phyloP scores from a whole-genome alignment of 2,113 vertebrate species.

The Atrichornis clamosus region DNA sequence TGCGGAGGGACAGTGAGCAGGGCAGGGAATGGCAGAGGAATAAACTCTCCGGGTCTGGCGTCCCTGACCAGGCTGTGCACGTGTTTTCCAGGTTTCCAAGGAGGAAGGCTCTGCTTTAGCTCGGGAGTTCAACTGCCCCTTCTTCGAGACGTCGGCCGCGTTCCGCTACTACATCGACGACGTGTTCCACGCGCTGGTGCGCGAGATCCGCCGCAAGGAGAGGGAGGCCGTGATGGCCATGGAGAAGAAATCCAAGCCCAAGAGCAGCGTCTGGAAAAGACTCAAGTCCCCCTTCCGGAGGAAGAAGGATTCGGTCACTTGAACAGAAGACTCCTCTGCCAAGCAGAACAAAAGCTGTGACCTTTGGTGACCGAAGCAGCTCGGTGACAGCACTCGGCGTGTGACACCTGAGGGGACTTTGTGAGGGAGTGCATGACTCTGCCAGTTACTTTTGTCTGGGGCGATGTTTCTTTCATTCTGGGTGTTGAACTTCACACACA shows the following conservation, averaged over 20 bases:
- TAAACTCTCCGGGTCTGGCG: fast-evolving
- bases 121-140: constrained; percentile 84
- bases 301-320: constrained; percentile 81
- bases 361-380: background rate
- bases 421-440: background rate
- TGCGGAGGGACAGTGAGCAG: background rate
- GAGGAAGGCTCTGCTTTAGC: constrained; percentile 83
- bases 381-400: background rate
- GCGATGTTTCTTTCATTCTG: background rate
- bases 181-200: constrained; percentile 83
- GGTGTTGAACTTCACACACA: background rate
- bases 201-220: constrained; percentile 85
- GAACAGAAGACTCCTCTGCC: background rate
- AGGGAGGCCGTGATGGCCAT: constrained; percentile 72
- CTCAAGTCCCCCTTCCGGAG: constrained; percentile 80
- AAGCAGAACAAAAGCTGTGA: background rate
- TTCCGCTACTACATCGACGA: constrained; percentile 87
- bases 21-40: background rate
- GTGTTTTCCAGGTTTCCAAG: constrained; percentile 75
- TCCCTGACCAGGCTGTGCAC: background rate
- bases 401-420: background rate
- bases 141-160: constrained; percentile 85
- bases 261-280: constrained; percentile 80
- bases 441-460: background rate
- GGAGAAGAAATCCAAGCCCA: constrained; percentile 77